phyloP scores from a whole-genome alignment of 2,888 invertebrate genomes.

The Cyclophora albipunctata region DNA sequence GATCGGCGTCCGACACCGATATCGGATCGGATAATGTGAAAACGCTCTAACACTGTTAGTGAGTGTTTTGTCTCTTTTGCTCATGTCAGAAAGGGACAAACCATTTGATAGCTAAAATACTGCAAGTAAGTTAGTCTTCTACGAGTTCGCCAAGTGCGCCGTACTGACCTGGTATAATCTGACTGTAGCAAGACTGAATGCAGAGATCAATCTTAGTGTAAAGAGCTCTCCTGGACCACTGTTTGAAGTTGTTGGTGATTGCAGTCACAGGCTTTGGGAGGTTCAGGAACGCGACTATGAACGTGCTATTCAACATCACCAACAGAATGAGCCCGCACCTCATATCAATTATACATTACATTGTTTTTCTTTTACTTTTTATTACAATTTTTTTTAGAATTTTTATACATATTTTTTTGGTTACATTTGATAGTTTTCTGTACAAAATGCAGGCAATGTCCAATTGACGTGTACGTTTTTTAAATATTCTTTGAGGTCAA shows the following conservation, averaged over 20 bases:
- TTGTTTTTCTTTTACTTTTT: slow-evolving; percentile 17
- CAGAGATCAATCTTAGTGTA: slow-evolving; percentile 60
- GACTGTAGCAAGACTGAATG: slow-evolving; percentile 58
- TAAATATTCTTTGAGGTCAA: not conserved
- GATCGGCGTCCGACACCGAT: too few relatives aligned
- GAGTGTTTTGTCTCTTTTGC: too few relatives aligned
- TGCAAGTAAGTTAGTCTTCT: too few relatives aligned
- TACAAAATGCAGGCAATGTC: not conserved
- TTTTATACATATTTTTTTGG: slow-evolving; percentile 4
- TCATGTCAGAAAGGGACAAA: too few relatives aligned
- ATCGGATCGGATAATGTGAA: too few relatives aligned
- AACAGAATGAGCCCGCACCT: slow-evolving; percentile 34
- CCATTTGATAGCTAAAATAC: too few relatives aligned
- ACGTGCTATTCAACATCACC: slow-evolving; percentile 57
- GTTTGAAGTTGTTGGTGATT: slow-evolving; percentile 40
- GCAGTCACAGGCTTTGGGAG: slow-evolving; percentile 53
- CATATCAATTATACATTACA: slow-evolving; percentile 27
- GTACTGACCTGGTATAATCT: slow-evolving; percentile 31
- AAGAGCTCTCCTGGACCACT: slow-evolving; percentile 53
- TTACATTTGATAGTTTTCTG: slow-evolving; percentile 4
- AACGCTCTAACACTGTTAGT: too few relatives aligned
- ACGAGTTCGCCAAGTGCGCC: too few relatives aligned
- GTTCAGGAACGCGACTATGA: slow-evolving; percentile 52
- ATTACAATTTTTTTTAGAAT: slow-evolving; percentile 15
- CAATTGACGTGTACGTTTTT: too few relatives aligned